A percentile compares a stretch with the other conserved stretches of the same genome.
phyloP scores from a whole-genome alignment of 2,113 vertebrate genomes.

The Haemorhous mexicanus region DNA sequence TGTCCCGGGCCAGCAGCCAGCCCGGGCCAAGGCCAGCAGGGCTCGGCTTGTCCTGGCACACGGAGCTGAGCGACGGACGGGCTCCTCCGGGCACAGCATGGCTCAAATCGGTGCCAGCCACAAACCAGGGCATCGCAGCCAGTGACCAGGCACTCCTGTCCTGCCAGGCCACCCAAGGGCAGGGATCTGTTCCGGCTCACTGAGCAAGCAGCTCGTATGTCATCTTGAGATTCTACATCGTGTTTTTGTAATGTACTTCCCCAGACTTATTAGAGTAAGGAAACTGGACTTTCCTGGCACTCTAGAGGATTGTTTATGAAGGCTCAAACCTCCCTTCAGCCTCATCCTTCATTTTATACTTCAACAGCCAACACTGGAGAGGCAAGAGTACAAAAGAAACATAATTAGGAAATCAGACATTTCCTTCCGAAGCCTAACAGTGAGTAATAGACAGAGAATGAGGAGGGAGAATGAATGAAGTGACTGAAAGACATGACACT shows the following conservation, averaged over 20 bases:
- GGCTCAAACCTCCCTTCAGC: slow-evolving; percentile 59
- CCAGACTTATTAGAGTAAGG: slow-evolving; percentile 55
- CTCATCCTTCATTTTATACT: slow-evolving; percentile 63
- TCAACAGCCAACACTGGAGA: slow-evolving; percentile 61
- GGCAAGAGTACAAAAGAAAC: slow-evolving; percentile 61
- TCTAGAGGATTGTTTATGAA: slow-evolving; percentile 67
- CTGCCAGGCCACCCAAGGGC: not conserved
- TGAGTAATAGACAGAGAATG: not conserved
- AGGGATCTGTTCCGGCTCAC: not conserved
- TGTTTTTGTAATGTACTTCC: slow-evolving; percentile 19
- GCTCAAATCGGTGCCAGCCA: not conserved
- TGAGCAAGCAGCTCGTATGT: not conserved
- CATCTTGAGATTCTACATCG: not conserved
- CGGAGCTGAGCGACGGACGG: fast-evolving
- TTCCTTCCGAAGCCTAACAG: slow-evolving; percentile 42
- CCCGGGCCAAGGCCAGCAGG: not conserved
- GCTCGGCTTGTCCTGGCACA: not conserved
- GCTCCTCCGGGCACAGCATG: not conserved
- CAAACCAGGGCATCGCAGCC: not conserved
- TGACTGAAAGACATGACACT: slow-evolving; percentile 3
- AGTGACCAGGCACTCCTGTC: not conserved
- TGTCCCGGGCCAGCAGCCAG: not conserved
- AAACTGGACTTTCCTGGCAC: slow-evolving; percentile 60
- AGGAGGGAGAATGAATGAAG: slow-evolving; percentile 27
- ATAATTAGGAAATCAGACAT: slow-evolving; percentile 56